Evolutionary conservation across 2,888 invertebrate genomes (phyloP), one percentile per base, ranked within the genome.

Genomic region (Lasioglossum villosulum): DNA sequence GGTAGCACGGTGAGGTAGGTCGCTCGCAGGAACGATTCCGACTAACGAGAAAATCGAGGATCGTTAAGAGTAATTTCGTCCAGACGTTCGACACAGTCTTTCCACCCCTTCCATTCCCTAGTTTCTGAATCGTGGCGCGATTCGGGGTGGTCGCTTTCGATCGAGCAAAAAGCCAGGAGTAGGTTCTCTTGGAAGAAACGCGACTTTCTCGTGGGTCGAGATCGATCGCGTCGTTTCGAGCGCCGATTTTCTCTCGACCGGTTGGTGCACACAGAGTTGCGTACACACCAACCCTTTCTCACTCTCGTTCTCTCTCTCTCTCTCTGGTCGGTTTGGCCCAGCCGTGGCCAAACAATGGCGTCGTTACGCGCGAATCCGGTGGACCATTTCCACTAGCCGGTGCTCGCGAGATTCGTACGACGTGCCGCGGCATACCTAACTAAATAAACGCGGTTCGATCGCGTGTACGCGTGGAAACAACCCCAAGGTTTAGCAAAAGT

Each of bases 21-120:
- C 84, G 83, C 75, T 86, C 89, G 90, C 90, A 86, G 74, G 90
- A 92, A 92, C 91, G 91, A 93, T 91, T 92, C 84, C 90, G 88
- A 78, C 91, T 93, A 93, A 93, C 92, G 92, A 93, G 92, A 92
- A 93, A 93, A 93, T 93, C 93, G 93, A 93, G 92, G 91, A 91
- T 93, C 92, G 91, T 93, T 93, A 93, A 90, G 91, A 91, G 93
- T 91, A 92, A 93, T 93, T 93, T 92, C 92, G 92, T 86, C 90
- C 88, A 89, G 90, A 91, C 90, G 90, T 87, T 91, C 89, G 82
- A 66, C 86, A 82, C 88, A 87, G 82, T 88, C 82, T 83, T 87
- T 84, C 78, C 88, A 87, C 84, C 72, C 74, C 68, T 81, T 79
- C 78, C 16, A 27, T 74, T 27, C 12, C 52, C 56, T 37, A 52